Evolutionary conservation across 2,888 invertebrate genomes (phyloP), one percentile per base, ranked within the genome.

Genomic region (Galerucella pusilla): DNA sequence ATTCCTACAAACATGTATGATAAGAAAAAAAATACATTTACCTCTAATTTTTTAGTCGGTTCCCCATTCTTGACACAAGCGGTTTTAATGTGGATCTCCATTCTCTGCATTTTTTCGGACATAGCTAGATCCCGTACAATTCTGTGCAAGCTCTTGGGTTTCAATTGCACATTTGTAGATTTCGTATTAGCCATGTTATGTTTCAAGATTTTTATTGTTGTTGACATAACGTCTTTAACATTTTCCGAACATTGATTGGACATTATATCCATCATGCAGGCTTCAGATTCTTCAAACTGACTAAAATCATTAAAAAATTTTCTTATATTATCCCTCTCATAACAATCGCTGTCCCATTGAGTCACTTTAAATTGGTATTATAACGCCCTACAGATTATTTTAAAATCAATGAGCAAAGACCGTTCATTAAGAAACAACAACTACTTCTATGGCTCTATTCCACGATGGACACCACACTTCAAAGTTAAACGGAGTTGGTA

Each of bases 21-120:
- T 20, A 20, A 20, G 20, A 20, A 20, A 20, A 20, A 20, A 20
- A 20, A 20, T 2, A n/a, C 14, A 25, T 7, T 54, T 70, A 70
- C 70, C 54, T 70, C 63, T 16, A 70, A 54, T 70, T 70, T 64
- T 52, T 70, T 11, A 11, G 52, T 35, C 1, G 52, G 4, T 9
- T 63, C 42, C 20, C 70, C 70, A 16, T 70, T 70, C n/a, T 46
- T 28, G 10, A 54, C 10, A 10, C 70, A 70, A 5, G 52, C 25
- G 20, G 46, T 61, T 69, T 69, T 69, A 3, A 49, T 28, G 25
- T 69, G 60, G 6, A 28, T 14, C 49, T 69, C 69, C 7, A 69
- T 42, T 42, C 54, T 63, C 3, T 70, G 35, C 54, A 64, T 63
- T 14, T 70, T 70, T 2, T 69, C 45, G 1, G 63, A 49, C 45